Percentiles rank a stretch among this genome's conserved stretches.
These are phyloP conservation scores for Drosophila carrolli DNA, from an alignment of 1,140 invertebrate genomes.

Conservation along the genomic window DNA sequence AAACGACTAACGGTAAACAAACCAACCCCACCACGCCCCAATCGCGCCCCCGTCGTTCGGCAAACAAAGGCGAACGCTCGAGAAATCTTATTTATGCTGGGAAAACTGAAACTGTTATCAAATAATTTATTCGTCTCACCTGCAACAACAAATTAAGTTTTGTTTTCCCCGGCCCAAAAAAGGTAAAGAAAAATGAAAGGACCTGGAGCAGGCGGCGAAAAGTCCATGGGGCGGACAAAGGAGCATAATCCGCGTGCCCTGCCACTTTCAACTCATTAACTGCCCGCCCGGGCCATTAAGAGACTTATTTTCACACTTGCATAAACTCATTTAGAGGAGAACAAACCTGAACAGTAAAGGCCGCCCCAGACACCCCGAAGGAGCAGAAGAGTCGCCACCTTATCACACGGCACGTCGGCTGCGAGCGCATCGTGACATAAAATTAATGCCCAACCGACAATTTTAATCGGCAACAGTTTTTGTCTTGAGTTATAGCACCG, in stretches of 20 bases:
- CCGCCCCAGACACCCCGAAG: slow-evolving; percentile 18
- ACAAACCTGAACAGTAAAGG: slow-evolving; percentile 56
- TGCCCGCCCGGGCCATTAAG: slow-evolving; percentile 72
- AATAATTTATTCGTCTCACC: slow-evolving; percentile 82
- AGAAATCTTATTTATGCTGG: slow-evolving; percentile 77
- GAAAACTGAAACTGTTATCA: slow-evolving; percentile 74
- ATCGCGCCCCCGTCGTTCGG: neutral
- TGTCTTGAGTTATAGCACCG: slow-evolving; percentile 75
- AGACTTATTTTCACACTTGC: slow-evolving; percentile 83
- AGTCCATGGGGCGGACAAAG: slow-evolving; percentile 41
- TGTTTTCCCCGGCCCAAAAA: slow-evolving; percentile 31
- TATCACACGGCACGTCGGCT: slow-evolving; percentile 78
- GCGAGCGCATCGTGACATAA: slow-evolving; percentile 80
- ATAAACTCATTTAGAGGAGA: slow-evolving; percentile 79
- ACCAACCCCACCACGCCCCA: slow-evolving; percentile 4
- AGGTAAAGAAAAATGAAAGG: slow-evolving; percentile 17
- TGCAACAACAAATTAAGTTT: slow-evolving; percentile 82
- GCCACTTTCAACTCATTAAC: slow-evolving; percentile 82
- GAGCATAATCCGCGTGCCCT: slow-evolving; percentile 72
- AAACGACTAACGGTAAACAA: slow-evolving; percentile 66
- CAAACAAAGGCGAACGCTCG: slow-evolving; percentile 60
- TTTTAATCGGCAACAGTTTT: slow-evolving; percentile 84
- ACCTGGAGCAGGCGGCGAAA: slow-evolving; percentile 3
- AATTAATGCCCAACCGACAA: slow-evolving; percentile 84
- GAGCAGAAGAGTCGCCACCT: slow-evolving; percentile 54